These are phyloP conservation scores for Cynopterus sphinx DNA, from an alignment of 2,797 vertebrate species.

Conservation along the genomic window DNA sequence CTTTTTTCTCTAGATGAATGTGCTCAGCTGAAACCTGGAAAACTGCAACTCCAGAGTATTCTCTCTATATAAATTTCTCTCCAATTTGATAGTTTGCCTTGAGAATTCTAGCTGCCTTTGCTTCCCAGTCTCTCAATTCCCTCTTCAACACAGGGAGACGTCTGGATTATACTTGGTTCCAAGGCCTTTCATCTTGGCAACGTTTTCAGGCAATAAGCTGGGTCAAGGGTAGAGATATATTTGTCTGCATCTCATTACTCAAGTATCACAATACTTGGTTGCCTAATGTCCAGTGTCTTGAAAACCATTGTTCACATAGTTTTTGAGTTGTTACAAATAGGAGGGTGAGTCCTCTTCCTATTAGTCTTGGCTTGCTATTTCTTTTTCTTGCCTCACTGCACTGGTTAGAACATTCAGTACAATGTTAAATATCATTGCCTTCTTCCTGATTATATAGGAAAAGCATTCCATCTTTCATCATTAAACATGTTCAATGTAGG, in stretches of 20 bases:
- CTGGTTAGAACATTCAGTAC: slow-evolving; percentile 5
- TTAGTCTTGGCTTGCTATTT: not conserved
- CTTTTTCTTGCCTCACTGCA: not conserved
- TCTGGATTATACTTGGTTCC: not conserved
- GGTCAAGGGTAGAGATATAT: not conserved
- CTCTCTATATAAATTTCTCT: not conserved
- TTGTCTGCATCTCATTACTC: not conserved
- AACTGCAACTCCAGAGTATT: not conserved
- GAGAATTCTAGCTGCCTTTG: not conserved
- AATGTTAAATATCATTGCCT: not conserved
- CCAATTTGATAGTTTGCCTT: not conserved
- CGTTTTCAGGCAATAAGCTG: not conserved
- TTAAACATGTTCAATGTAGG: not conserved
- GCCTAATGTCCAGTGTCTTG: not conserved
- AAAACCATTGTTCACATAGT: not conserved
- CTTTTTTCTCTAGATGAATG: not conserved
- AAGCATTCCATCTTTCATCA: not conserved
- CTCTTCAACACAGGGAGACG: not conserved
- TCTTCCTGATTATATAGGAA: not conserved
- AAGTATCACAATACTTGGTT: not conserved
- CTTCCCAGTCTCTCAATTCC: not conserved
- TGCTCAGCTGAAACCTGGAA: not conserved
- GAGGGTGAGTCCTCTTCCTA: not conserved
- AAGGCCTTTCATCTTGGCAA: not conserved
- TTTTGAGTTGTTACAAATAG: not conserved